These are phyloP conservation scores for Cylindroiulus punctatus DNA, from an alignment of 2,888 invertebrate genomes.

Conservation along the genomic window DNA sequence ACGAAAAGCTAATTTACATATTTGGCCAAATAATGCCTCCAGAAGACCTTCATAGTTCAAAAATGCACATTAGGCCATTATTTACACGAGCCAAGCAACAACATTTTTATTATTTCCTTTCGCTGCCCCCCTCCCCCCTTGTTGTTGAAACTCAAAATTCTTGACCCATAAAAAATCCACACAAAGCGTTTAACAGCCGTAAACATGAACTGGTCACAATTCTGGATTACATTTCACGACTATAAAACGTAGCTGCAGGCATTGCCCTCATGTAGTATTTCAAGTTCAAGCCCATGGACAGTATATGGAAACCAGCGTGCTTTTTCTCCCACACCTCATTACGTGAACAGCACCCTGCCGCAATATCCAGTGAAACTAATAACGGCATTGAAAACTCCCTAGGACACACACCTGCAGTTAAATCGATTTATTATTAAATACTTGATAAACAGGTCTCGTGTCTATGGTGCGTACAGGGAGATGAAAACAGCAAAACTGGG, in stretches of 20 bases:
- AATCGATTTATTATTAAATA: slow-evolving; percentile 13
- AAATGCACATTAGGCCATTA: slow-evolving; percentile 29
- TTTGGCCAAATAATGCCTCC: slow-evolving; percentile 36
- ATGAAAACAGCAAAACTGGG: no score
- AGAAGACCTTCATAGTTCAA: not conserved
- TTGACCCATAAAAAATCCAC: slow-evolving; percentile 28
- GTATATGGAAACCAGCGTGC: not conserved
- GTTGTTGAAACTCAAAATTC: not conserved
- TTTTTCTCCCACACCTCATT: not conserved
- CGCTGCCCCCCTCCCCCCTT: not conserved
- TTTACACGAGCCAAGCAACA: not conserved
- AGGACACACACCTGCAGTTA: not conserved
- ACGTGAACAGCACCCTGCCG: not conserved
- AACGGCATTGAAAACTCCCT: not conserved
- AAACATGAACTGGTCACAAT: slow-evolving; percentile 1
- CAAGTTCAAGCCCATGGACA: not conserved
- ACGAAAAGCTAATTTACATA: slow-evolving; percentile 36
- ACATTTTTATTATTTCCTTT: not conserved
- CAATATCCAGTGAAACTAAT: not conserved
- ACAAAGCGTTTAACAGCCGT: slow-evolving; percentile 15
- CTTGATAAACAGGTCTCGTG: not conserved
- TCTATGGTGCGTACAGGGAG: no score
- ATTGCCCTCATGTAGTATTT: not conserved
- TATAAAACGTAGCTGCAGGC: not conserved
- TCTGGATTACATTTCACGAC: not conserved